Evolutionary conservation across 1,140 invertebrate species (phyloP).

Genomic region (Tetragnatha versicolor): DNA sequence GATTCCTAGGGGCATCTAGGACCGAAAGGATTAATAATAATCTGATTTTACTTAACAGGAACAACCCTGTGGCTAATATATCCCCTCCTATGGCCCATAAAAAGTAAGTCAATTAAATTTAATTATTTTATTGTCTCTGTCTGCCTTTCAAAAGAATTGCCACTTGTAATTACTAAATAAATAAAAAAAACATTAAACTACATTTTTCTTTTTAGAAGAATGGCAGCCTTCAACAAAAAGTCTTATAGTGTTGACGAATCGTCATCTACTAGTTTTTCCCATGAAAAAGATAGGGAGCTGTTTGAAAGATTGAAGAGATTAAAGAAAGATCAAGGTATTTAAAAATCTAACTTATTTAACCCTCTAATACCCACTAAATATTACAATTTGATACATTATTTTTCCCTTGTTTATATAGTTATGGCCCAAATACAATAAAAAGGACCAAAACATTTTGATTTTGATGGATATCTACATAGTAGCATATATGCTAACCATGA

Average conservation of each 20-base stretch:
- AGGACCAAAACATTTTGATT: too few species aligned
- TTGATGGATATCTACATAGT: too few species aligned
- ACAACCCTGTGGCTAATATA: not conserved
- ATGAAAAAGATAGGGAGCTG: constrained; percentile 45
- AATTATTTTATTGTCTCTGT: not conserved
- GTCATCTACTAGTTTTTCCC: not conserved
- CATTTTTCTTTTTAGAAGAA: constrained; percentile 29
- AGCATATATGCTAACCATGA: too few species aligned
- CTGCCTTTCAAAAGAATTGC: not conserved
- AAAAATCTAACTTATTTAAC: constrained; percentile 35
- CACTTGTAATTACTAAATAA: not conserved
- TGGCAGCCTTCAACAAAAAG: constrained; percentile 29
- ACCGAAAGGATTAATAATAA: too few species aligned
- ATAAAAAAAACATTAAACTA: not conserved
- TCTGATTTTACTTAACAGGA: too few species aligned
- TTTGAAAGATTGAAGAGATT: constrained; percentile 45
- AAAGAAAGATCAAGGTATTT: constrained; percentile 31
- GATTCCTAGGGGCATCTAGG: not conserved
- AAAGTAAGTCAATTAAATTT: constrained; percentile 8
- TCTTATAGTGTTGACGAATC: constrained; percentile 35
- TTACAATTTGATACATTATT: too few species aligned
- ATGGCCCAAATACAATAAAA: not conserved
- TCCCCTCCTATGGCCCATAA: constrained; percentile 43
- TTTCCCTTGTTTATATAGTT: too few species aligned
- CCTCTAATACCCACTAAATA: too few species aligned